phyloP scores from a whole-genome alignment of 2,113 vertebrate species.

The Irena cyanogastra region DNA sequence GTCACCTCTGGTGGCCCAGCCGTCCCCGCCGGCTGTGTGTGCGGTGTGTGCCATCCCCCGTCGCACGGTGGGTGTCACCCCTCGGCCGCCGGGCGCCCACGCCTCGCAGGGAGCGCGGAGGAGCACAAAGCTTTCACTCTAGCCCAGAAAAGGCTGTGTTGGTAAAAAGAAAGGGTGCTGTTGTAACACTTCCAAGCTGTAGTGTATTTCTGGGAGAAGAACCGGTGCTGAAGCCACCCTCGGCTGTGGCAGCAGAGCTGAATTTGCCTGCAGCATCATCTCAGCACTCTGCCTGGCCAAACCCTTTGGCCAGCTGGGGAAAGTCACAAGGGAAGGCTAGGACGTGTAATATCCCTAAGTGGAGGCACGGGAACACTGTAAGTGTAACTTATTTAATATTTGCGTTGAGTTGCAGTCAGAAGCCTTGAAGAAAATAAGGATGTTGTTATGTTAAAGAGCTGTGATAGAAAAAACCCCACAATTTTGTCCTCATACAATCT shows the following conservation, averaged over 20 bases:
- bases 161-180: not conserved
- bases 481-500: not conserved
- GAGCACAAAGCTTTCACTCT: not conserved
- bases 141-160: not conserved
- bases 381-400: not conserved
- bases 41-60: not conserved
- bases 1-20: not conserved
- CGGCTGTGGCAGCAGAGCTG: rapidly evolving
- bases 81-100: rapidly evolving
- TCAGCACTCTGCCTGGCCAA: not conserved
- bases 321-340: not conserved
- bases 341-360: not conserved
- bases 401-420: not conserved
- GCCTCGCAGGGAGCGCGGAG: rapidly evolving
- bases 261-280: not conserved
- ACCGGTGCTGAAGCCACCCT: not conserved
- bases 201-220: not conserved
- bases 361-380: not conserved
- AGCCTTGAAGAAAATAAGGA: not conserved
- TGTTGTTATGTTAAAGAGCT: not conserved
- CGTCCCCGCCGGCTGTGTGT: not conserved
- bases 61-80: rapidly evolving
- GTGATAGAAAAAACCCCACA: not conserved
- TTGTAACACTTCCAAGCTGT: too few species aligned
- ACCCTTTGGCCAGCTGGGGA: not conserved